Conservation (phyloP, 2,113 vertebrate species). For the Pterocles burchelli region DNA sequence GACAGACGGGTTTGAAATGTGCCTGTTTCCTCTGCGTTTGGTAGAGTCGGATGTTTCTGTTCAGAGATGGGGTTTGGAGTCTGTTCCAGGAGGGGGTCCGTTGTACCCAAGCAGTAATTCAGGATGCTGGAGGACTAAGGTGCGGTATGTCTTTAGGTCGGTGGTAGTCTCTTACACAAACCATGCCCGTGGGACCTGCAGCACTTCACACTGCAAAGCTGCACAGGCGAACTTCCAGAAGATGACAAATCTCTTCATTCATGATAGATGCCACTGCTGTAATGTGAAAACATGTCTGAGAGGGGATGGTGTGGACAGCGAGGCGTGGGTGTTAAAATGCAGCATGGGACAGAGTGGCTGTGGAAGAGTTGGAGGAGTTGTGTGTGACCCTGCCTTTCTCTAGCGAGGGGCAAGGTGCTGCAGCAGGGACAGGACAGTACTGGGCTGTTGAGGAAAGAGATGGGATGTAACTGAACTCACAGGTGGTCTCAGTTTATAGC, state of each 20-base stretch:
- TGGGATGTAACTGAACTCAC: neutral
- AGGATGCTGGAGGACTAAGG: too few species aligned
- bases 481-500: neutral
- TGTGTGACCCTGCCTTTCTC: neutral
- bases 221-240: too few species aligned
- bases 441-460: neutral
- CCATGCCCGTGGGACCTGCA: too few species aligned
- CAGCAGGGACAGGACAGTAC: neutral
- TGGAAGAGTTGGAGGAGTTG: neutral
- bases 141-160: too few species aligned
- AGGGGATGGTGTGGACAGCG: neutral
- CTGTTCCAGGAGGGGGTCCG: neutral
- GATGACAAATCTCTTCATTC: too few species aligned
- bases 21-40: neutral
- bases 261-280: too few species aligned
- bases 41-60: neutral
- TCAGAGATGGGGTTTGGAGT: neutral
- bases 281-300: too few species aligned
- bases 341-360: rapidly evolving
- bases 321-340: neutral
- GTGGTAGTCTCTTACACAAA: too few species aligned
- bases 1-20: neutral
- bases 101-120: too few species aligned
- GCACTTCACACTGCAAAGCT: too few species aligned
- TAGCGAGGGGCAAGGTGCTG: neutral